Percentiles rank a stretch among this genome's conserved stretches.
Conservation (phyloP, 2,888 invertebrate species). For the Empis livida region DNA sequence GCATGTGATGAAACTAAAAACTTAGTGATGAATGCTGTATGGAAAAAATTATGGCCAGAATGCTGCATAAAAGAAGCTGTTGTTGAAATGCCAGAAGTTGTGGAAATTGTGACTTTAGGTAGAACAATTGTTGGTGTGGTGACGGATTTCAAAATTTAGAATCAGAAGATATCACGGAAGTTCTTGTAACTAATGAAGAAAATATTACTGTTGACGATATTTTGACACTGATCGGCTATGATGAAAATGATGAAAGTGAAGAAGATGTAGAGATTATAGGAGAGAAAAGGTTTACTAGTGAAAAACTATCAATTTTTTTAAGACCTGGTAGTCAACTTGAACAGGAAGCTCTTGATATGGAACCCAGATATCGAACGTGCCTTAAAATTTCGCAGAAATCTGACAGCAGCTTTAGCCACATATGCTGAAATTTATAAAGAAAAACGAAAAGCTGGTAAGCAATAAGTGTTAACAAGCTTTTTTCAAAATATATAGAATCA, state of each 20-base stretch:
- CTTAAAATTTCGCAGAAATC: slow-evolving; percentile 1
- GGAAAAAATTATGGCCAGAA: no score
- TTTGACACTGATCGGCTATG: not conserved
- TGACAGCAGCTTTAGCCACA: not conserved
- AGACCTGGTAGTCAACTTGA: slow-evolving; percentile 4
- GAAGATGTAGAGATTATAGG: not conserved
- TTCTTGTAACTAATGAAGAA: slow-evolving; percentile 11
- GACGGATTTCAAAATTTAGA: slow-evolving; percentile 6
- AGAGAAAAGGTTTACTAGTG: not conserved
- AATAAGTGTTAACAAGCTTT: not conserved
- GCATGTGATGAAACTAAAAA: no score
- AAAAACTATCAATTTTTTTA: slow-evolving; percentile 2
- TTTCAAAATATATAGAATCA: not conserved
- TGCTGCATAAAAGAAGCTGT: no score
- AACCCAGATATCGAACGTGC: slow-evolving; percentile 1
- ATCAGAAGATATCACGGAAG: slow-evolving; percentile 11
- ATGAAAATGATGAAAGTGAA: not conserved
- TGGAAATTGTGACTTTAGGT: no score
- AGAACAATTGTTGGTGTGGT: no score
- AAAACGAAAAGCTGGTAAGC: not conserved
- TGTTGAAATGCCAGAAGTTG: no score
- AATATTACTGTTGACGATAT: slow-evolving; percentile 1
- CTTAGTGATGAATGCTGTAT: no score
- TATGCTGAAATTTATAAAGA: no score
- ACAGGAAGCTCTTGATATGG: slow-evolving; percentile 2